Base-by-base conservation (phyloP, 2,797 vertebrate species). In the Oryzias dopingdopingensis region DNA sequence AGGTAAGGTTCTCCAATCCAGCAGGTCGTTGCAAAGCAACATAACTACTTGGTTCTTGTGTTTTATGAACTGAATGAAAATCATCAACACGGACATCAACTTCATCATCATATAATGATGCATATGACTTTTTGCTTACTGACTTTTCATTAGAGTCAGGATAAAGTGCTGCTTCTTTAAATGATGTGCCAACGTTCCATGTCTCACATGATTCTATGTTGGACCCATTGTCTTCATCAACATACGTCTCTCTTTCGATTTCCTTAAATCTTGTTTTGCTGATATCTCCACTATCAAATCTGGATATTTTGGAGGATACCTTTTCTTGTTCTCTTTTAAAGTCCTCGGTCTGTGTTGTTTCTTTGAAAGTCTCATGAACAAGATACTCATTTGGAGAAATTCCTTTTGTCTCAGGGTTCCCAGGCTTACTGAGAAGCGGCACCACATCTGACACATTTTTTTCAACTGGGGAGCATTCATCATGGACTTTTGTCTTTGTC, bases 1-100 rank as follows among this genome's bases (percentile, higher is more conserved):
- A 87, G 60, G 91, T 92, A 66, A 94, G 81, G 64, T 79, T 83
- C 58, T 92, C 90, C 55, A 93, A 91, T 76, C 91, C 88, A 26
- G 74, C 75, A 57, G 92, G 93, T 59, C 90, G 82, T 62, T 94
- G 89, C 49, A 82, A 52, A 65, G 86, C 82, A 60, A 89, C 87
- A 82, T 88, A 65, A 71, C 79, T 86, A 55, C 17, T 43, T 70
- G 88, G 84, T 65, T 51, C 42, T 1, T 56, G 37, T 53, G 42
- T 50, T 59, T 56, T 53, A 8, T 63, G 17, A 61, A 42, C 2
- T 52, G 65, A 71, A 63, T 65, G 4, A 67, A 41, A 40, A 55
- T 15, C 32, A 64, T 5, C 23, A 42, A 13, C 18, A 60, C 0
- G 47, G 8, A 41, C n/a, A 62, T 65, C 47, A 14, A 22, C 52